These are phyloP conservation scores for Lophotis ruficrista DNA, from an alignment of 2,113 vertebrate genomes.

Conservation along the genomic window DNA sequence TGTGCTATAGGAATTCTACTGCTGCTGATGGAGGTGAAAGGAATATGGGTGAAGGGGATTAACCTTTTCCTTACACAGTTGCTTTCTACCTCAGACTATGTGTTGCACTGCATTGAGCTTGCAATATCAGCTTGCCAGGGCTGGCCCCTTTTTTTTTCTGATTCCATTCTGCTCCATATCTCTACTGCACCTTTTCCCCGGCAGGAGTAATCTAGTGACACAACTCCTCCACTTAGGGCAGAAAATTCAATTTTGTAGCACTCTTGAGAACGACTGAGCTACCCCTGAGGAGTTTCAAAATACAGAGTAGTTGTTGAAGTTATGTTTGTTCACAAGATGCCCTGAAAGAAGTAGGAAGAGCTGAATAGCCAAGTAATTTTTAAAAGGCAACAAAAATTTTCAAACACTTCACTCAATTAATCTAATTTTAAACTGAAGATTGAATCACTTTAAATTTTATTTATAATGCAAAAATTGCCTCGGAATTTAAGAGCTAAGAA, in stretches of 20 bases:
- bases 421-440: background rate
- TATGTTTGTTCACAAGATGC: background rate
- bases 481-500: background rate
- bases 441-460: background rate
- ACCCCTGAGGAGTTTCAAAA: background rate
- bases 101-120: background rate
- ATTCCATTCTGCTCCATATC: background rate
- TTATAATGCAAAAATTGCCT: background rate
- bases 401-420: background rate
- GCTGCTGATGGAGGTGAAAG: background rate
- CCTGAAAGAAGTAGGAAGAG: background rate
- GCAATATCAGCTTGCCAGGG: background rate
- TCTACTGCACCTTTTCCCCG: background rate
- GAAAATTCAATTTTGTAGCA: background rate
- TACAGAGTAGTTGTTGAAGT: background rate
- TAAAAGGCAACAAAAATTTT: background rate
- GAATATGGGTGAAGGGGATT: background rate
- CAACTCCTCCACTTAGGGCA: background rate
- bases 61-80: background rate
- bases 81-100: background rate
- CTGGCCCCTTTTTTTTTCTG: background rate
- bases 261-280: background rate
- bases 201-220: background rate
- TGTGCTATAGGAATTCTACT: background rate
- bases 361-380: background rate